Conservation (phyloP, 2,113 vertebrate genomes). For the Eptatretus burgeri region DNA sequence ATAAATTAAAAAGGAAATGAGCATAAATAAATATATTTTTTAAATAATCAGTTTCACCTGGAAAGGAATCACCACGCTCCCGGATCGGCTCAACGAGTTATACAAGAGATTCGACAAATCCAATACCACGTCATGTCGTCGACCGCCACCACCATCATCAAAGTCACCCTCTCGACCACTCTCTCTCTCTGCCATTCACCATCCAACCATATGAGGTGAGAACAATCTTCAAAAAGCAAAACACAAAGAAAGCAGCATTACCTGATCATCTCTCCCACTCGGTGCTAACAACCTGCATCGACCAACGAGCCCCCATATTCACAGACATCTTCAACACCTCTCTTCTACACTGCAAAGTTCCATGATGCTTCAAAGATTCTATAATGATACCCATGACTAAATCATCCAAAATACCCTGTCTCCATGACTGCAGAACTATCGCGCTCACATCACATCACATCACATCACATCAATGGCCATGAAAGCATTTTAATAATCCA, state of each 20-base stretch:
- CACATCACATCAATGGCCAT: too few relatives aligned
- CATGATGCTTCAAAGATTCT: not conserved
- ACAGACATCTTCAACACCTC: constrained; percentile 3
- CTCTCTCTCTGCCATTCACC: too few relatives aligned
- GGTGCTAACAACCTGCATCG: not conserved
- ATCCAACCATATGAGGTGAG: too few relatives aligned
- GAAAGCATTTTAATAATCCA: not conserved
- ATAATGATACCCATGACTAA: not conserved
- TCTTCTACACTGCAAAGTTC: not conserved
- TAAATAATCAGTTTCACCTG: too few relatives aligned
- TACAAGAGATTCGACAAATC: too few relatives aligned
- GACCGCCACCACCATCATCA: too few relatives aligned
- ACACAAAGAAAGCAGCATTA: not conserved
- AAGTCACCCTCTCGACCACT: too few relatives aligned
- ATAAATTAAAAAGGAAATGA: too few relatives aligned
- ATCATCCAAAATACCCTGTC: not conserved
- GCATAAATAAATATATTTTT: too few relatives aligned
- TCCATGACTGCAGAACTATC: not conserved
- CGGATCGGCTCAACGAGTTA: too few relatives aligned
- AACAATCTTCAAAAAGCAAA: not conserved
- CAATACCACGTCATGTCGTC: too few relatives aligned
- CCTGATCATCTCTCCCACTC: not conserved
- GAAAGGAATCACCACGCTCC: too few relatives aligned
- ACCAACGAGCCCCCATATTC: not conserved
- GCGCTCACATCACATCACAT: not conserved